Evolutionary conservation across 2,113 vertebrate species (phyloP).

Genomic region (Camarhynchus parvulus): DNA sequence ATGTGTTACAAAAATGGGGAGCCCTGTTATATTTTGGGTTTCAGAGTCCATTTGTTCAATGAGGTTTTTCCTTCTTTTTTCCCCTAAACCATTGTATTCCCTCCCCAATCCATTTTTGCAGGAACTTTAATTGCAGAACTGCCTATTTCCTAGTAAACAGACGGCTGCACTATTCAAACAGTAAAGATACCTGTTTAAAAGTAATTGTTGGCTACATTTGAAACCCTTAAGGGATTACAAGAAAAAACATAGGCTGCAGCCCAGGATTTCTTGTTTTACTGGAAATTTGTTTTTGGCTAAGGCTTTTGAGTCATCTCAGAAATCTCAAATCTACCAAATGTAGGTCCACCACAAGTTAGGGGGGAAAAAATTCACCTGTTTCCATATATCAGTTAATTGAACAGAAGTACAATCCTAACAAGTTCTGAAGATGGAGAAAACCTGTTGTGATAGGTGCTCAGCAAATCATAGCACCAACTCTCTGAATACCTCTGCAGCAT

Average conservation of each 20-base stretch:
- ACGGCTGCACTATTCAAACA: not conserved
- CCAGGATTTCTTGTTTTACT: conserved; percentile 22
- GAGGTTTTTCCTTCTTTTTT: not conserved
- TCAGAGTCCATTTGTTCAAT: not conserved
- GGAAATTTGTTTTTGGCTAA: not conserved
- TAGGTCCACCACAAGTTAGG: not conserved
- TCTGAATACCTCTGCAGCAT: not conserved
- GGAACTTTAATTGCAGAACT: conserved; percentile 19
- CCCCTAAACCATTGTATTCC: not conserved
- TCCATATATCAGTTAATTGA: not conserved
- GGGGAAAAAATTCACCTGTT: not conserved
- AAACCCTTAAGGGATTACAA: not conserved
- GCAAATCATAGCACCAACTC: not conserved
- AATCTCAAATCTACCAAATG: not conserved
- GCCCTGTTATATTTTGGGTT: not conserved
- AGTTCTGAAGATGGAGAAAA: not conserved
- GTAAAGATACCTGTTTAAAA: not conserved
- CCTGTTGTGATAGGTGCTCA: not conserved
- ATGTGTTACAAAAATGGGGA: not conserved
- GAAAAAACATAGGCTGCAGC: not conserved
- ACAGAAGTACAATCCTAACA: not conserved
- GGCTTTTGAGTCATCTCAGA: not conserved
- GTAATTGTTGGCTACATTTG: not conserved
- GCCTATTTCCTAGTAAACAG: not conserved
- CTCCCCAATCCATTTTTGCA: not conserved